Conservation (phyloP, 2,113 vertebrate genomes). For the Oplegnathus fasciatus region DNA sequence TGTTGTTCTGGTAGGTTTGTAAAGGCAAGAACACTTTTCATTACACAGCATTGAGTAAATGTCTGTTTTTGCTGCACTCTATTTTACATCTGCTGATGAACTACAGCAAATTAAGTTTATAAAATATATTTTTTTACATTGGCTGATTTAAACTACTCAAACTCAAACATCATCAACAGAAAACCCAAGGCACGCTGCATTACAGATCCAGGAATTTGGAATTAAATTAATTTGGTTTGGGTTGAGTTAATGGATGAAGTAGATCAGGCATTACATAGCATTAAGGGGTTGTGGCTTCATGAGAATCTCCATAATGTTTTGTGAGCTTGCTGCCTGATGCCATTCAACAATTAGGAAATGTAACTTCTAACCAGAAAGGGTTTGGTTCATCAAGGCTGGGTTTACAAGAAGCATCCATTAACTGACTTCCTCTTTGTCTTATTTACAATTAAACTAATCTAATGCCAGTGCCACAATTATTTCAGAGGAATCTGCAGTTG, state of each 20-base stretch:
- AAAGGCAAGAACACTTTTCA: background rate
- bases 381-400: background rate
- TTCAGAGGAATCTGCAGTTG: slow-evolving; percentile 7
- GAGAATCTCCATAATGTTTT: background rate
- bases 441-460: slow-evolving; percentile 1
- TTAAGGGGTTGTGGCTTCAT: background rate
- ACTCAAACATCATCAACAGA: background rate
- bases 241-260: background rate
- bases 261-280: background rate
- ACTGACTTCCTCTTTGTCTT: background rate
- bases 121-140: background rate
- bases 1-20: background rate
- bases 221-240: background rate
- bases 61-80: background rate
- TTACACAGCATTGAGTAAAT: background rate
- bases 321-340: background rate
- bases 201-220: background rate
- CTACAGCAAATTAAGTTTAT: background rate
- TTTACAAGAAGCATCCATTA: slow-evolving; percentile 6
- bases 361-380: background rate
- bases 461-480: slow-evolving; percentile 4
- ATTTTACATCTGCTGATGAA: background rate
- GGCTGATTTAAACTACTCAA: background rate
- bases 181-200: background rate
- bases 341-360: background rate